A percentile compares a stretch with the other conserved stretches of the same genome.
Evolutionary conservation across 2,113 vertebrate genomes (phyloP).

Genomic region (Thomomys bottae): DNA sequence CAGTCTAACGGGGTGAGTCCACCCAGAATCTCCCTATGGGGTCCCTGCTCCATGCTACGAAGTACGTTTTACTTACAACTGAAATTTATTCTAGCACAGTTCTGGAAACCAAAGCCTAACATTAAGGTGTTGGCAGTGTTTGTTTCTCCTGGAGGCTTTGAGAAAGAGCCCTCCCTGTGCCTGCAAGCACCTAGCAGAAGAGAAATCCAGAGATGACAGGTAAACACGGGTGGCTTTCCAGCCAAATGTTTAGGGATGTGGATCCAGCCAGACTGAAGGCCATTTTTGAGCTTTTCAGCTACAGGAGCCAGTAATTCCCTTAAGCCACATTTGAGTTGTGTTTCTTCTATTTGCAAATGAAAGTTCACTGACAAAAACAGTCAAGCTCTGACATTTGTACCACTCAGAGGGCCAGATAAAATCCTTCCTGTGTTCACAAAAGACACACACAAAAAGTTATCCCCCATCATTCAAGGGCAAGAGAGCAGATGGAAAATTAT

Average conservation of each 20-base stretch:
- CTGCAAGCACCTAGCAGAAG: background rate
- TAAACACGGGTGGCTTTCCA: background rate
- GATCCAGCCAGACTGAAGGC: constrained; percentile 23
- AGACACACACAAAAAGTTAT: background rate
- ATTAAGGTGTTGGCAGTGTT: background rate
- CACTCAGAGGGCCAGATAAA: background rate
- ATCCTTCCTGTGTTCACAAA: background rate
- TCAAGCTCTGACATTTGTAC: constrained; percentile 43
- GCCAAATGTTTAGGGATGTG: background rate
- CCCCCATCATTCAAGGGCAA: background rate
- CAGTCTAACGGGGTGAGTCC: background rate
- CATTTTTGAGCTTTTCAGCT: background rate
- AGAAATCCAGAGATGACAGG: background rate
- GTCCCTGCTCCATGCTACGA: background rate
- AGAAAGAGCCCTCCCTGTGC: background rate
- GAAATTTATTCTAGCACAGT: background rate
- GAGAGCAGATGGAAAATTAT: background rate
- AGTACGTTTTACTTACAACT: too few species aligned
- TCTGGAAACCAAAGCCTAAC: background rate
- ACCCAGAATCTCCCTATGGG: background rate
- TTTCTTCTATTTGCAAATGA: background rate
- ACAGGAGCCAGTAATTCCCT: background rate
- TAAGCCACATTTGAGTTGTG: background rate
- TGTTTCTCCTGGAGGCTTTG: background rate
- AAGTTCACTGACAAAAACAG: background rate